phyloP scores from a whole-genome alignment of 2,113 vertebrate genomes.

The Varanus salvator region DNA sequence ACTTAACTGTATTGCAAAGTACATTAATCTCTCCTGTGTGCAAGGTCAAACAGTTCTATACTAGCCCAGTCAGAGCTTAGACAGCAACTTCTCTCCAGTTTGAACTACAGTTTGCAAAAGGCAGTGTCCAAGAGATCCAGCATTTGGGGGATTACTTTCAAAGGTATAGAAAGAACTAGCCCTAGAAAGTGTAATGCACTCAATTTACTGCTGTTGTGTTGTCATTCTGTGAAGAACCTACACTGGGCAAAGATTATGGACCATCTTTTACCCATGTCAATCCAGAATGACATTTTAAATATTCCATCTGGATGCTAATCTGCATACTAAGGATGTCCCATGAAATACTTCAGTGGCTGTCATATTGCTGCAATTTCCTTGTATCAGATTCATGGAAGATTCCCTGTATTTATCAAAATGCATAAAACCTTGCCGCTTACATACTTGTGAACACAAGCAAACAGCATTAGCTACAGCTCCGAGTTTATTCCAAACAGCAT shows the following conservation, averaged over 20 bases:
- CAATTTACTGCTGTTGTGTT: background rate
- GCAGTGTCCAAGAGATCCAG: background rate
- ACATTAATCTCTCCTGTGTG: background rate
- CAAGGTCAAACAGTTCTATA: conserved; percentile 31
- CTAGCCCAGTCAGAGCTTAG: background rate
- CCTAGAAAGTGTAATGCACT: background rate
- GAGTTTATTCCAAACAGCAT: background rate
- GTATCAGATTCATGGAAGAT: background rate
- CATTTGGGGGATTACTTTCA: background rate
- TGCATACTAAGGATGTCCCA: background rate
- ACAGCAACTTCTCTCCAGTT: background rate
- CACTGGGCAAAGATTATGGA: background rate
- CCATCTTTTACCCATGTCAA: background rate
- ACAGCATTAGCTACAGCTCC: background rate
- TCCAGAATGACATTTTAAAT: background rate
- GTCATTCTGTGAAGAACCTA: background rate
- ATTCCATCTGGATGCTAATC: background rate
- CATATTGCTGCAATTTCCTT: too few relatives aligned
- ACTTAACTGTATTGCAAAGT: conserved; percentile 23
- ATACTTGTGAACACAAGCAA: background rate
- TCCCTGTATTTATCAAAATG: background rate
- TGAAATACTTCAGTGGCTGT: background rate
- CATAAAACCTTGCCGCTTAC: background rate
- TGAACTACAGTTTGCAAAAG: background rate
- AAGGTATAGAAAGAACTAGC: background rate